These are phyloP conservation scores for Virgularia gustaviana DNA, from an alignment of 92 coral and sea anemone genomes.

Conservation along the genomic window DNA sequence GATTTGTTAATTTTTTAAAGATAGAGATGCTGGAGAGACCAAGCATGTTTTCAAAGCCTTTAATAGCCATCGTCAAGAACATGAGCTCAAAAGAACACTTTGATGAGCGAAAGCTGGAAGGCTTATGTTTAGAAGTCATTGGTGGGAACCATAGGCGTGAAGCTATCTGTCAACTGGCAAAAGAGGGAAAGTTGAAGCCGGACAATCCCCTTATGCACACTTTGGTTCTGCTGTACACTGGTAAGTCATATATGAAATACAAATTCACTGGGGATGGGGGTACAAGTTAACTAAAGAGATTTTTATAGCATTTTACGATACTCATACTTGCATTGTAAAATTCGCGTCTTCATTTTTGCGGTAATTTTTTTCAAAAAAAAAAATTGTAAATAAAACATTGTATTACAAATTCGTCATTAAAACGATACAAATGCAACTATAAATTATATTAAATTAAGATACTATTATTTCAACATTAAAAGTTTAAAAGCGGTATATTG, in stretches of 20 bases:
- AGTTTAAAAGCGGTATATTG: no score
- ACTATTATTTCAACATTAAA: no score
- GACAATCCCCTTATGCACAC: background rate
- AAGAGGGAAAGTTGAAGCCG: background rate
- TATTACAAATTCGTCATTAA: no score
- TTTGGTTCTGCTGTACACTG: conserved; percentile 2
- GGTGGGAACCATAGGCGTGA: conserved; percentile 19
- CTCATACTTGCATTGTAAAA: no score
- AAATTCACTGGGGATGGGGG: no score
- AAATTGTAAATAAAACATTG: no score
- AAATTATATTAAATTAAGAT: no score
- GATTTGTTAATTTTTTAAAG: background rate
- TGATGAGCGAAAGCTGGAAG: background rate
- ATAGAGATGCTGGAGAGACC: background rate
- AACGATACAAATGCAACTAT: no score
- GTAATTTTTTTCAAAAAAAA: no score
- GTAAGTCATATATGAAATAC: background rate
- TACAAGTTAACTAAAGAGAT: no score
- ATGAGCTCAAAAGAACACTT: background rate
- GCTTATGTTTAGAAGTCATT: background rate
- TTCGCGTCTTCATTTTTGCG: no score
- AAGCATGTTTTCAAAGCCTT: background rate
- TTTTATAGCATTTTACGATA: no score
- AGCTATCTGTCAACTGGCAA: background rate
- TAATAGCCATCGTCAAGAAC: background rate